Conservation (phyloP, 2,888 invertebrate species). For the Rotaria magnacalcarata region DNA sequence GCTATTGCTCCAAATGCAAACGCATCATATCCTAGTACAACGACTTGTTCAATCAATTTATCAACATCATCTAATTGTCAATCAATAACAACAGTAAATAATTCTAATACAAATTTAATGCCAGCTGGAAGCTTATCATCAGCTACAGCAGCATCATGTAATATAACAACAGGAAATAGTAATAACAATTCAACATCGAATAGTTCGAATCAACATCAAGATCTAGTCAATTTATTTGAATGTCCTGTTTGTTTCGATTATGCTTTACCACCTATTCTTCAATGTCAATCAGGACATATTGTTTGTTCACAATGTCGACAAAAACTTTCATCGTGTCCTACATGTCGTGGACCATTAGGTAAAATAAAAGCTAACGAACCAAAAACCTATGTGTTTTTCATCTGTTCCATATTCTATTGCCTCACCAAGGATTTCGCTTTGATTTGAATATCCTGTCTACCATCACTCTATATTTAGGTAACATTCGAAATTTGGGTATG, state of each 20-base stretch:
- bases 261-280: conserved; percentile 94
- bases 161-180: conserved; percentile 10
- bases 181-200: not conserved
- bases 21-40: not conserved
- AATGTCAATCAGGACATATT: conserved; percentile 95
- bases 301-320: conserved; percentile 95
- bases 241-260: conserved; percentile 91
- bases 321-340: conserved; percentile 88
- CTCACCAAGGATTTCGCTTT: too few relatives aligned
- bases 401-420: too few relatives aligned
- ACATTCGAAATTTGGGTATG: conserved; percentile 89
- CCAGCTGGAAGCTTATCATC: conserved; percentile 15
- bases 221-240: conserved; percentile 60
- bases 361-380: not conserved
- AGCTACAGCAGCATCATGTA: conserved; percentile 21
- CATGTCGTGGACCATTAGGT: conserved; percentile 72
- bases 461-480: conserved; percentile 54
- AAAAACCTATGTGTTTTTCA: too few relatives aligned
- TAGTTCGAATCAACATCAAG: conserved; percentile 47
- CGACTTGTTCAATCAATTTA: conserved; percentile 16
- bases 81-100: not conserved
- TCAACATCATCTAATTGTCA: conserved; percentile 21
- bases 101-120: not conserved
- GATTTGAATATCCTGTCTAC: too few relatives aligned
- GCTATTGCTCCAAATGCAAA: conserved; percentile 32